Evolutionary conservation across 1,140 invertebrate genomes (phyloP), one percentile per base, ranked within the genome.

Genomic region (Pollicipes pollicipes): DNA sequence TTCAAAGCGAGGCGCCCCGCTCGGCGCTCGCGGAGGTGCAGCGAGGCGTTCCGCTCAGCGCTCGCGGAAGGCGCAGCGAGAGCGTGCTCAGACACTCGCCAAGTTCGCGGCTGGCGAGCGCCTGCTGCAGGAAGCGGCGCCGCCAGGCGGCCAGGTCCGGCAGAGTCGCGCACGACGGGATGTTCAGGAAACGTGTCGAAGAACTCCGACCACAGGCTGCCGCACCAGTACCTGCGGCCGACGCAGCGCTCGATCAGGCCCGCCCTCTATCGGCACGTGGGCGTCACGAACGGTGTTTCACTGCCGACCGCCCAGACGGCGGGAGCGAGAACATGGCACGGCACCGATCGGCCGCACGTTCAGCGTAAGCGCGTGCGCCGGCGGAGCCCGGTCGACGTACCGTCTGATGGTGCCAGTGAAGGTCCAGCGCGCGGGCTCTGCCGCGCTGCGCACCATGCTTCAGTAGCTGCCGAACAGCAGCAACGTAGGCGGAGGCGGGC

Each of bases 391-490:
- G n/a, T n/a, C n/a, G n/a, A n/a, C 68, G 32, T 66, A 74, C 74
- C 74, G 73, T 71, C 74, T 74, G 45, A 73, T 69, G 30, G 69
- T 68, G 68, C 66, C 74, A 29, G 45, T 66, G 27, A 63, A 27
- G 27, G 29, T 45, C 72, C 63, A 76, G 68, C 21, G 66, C 30
- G 71, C 74, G 31, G 72, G 64, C 68, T 66, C 68, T 26, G 84
- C 84, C 70, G 83, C 80, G 69, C 82, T 82, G 77, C 87, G 85
- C 45, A 83, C 84, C 68, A 90, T 84, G 74, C 90, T 88, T 88
- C 95, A 94, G 77, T 95, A 95, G 76, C 87, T 87, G 31, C 89
- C 89, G 81, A 93, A 91, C 29, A 94, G 79, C 72, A 95, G 80
- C 67, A 90, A 90, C 88, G 81, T 95, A 89, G 72, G 92, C 87